Conservation (phyloP, 2,113 vertebrate species). For the Myrmecobius fasciatus region DNA sequence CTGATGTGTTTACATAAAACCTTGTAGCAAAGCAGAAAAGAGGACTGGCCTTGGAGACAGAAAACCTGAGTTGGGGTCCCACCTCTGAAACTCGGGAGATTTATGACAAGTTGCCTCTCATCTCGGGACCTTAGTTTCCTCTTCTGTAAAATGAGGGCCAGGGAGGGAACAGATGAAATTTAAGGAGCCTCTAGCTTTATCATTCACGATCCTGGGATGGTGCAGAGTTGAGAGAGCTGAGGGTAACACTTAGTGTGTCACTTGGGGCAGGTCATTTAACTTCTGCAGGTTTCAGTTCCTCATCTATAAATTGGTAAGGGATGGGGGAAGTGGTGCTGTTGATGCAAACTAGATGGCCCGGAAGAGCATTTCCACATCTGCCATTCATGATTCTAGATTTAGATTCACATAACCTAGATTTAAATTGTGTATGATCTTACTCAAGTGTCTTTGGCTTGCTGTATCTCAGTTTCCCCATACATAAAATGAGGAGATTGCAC, state of each 20-base stretch:
- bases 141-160: not conserved
- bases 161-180: not conserved
- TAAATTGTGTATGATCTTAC: too few species aligned
- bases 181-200: not conserved
- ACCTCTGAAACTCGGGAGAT: not conserved
- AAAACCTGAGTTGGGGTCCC: not conserved
- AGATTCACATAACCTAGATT: not conserved
- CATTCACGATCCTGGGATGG: not conserved
- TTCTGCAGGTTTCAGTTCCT: not conserved
- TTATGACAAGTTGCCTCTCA: not conserved
- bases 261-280: not conserved
- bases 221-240: not conserved
- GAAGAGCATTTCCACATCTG: not conserved
- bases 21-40: not conserved
- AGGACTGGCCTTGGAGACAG: not conserved
- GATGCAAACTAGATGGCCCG: not conserved
- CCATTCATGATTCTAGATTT: not conserved
- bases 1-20: not conserved
- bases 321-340: not conserved
- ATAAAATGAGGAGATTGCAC: not conserved
- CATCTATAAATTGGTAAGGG: not conserved
- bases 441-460: too few species aligned
- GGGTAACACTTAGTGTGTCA: not conserved
- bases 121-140: not conserved
- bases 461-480: not conserved